Evolutionary conservation across 2,113 vertebrate species (phyloP).

Genomic region (Balaeniceps rex): DNA sequence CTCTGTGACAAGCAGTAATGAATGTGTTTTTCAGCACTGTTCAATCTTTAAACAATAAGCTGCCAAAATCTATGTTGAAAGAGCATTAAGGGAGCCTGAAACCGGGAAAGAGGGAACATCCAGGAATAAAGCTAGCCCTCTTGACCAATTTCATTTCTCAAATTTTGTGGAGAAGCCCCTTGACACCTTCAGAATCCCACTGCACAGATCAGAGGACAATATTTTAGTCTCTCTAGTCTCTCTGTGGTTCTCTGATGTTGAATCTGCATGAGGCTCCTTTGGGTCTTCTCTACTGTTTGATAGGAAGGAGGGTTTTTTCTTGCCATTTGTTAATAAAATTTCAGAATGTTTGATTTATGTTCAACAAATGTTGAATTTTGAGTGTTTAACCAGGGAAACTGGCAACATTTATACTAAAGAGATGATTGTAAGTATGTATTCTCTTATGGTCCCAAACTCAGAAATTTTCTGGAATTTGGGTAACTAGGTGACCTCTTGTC

Average conservation of each 20-base stretch:
- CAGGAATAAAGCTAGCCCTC: not conserved
- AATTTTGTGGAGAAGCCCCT: not conserved
- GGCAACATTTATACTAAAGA: not conserved
- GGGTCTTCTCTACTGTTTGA: not conserved
- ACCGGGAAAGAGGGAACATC: not conserved
- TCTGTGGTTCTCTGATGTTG: not conserved
- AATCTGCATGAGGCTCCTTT: not conserved
- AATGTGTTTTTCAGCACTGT: slow-evolving; percentile 12
- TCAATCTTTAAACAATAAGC: slow-evolving; percentile 15
- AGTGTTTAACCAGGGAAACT: not conserved
- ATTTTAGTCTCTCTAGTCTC: not conserved
- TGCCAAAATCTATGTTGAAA: not conserved
- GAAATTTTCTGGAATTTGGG: not conserved
- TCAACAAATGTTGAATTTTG: not conserved
- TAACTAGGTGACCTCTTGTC: not conserved
- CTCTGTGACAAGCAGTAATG: slow-evolving; percentile 29
- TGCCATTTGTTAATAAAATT: not conserved
- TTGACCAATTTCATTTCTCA: not conserved
- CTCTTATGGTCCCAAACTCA: not conserved
- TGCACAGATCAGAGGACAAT: not conserved
- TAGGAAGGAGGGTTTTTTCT: not conserved
- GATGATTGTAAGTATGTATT: not conserved
- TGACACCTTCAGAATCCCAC: not conserved
- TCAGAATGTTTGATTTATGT: not conserved
- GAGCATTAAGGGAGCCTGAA: not conserved